These are phyloP conservation scores for Oligia strigilis DNA, from an alignment of 2,888 invertebrate species.

Conservation along the genomic window DNA sequence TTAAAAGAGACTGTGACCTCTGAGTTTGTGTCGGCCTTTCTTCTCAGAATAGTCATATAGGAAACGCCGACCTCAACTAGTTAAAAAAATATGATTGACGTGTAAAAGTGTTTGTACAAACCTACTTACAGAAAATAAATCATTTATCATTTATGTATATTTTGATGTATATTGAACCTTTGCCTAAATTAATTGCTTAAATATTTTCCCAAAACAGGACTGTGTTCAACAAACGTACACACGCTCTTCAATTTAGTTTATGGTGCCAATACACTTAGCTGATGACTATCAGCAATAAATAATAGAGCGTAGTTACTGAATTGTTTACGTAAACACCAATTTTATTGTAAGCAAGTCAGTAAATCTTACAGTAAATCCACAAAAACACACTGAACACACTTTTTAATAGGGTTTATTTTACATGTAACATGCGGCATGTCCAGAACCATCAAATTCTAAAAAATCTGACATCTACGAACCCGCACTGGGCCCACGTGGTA, in stretches of 20 bases:
- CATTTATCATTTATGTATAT: too few relatives aligned
- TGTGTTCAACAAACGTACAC: background rate
- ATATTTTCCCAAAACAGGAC: too few relatives aligned
- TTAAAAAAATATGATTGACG: too few relatives aligned
- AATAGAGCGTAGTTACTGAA: background rate
- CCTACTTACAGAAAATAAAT: too few relatives aligned
- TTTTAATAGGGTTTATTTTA: background rate
- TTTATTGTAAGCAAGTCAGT: background rate
- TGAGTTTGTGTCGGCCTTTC: too few relatives aligned
- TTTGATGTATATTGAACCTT: too few relatives aligned
- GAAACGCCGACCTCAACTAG: too few relatives aligned
- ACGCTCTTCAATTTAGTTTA: constrained; percentile 7
- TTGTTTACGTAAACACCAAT: background rate
- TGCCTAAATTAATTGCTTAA: too few relatives aligned
- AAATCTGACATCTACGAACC: background rate
- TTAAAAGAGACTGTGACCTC: too few relatives aligned
- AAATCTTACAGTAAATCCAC: background rate
- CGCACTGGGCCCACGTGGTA: background rate
- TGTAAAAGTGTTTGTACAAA: too few relatives aligned
- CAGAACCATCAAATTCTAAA: too few relatives aligned
- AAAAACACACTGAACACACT: background rate
- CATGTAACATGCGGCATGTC: background rate
- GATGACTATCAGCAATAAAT: constrained; percentile 10
- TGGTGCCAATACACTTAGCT: constrained; percentile 11
- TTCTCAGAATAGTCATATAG: too few relatives aligned